Percentiles rank a stretch among this genome's conserved stretches.
Evolutionary conservation across 2,888 invertebrate genomes (phyloP).

Genomic region (Athalia cordata): DNA sequence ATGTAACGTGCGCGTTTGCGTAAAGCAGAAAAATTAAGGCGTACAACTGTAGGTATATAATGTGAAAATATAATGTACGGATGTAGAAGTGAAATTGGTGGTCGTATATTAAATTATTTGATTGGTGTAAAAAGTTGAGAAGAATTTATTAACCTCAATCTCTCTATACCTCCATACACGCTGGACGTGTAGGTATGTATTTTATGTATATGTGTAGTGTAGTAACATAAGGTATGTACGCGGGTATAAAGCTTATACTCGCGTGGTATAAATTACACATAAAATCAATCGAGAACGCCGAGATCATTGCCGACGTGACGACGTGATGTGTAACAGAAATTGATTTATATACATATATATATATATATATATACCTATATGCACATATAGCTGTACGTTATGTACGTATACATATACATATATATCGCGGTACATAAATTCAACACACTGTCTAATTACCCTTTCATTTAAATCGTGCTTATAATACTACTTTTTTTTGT

Average conservation of each 20-base stretch:
- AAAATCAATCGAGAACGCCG: background rate
- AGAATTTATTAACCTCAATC: conserved; percentile 33
- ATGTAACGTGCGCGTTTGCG: no score
- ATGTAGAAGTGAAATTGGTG: conserved; percentile 6
- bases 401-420: no score
- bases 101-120: conserved; percentile 28
- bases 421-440: no score
- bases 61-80: background rate
- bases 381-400: background rate
- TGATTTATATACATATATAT: conserved; percentile 18
- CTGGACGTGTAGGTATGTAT: background rate
- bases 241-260: background rate
- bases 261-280: conserved; percentile 9
- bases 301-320: background rate
- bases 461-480: no score
- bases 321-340: conserved; percentile 14
- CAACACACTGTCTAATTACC: no score
- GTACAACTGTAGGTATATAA: no score
- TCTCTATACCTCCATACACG: background rate
- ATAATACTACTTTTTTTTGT: no score
- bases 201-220: background rate
- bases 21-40: background rate
- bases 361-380: background rate
- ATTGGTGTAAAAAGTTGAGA: conserved; percentile 32
- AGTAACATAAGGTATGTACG: background rate